Evolutionary conservation across 2,888 invertebrate genomes (phyloP).

Genomic region (Pollenia labialis): DNA sequence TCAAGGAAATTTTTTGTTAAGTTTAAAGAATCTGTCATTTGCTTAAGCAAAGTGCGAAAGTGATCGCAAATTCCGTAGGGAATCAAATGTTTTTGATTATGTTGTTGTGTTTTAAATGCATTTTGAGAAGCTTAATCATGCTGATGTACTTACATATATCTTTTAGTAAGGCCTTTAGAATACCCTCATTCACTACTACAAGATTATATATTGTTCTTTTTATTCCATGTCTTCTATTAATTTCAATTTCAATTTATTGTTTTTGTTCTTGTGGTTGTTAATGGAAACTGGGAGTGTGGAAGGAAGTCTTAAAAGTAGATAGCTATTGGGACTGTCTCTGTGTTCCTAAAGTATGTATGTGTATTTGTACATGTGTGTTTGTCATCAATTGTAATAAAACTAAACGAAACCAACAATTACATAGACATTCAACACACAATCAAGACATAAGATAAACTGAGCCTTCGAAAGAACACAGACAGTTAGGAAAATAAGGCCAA

Average conservation of each 20-base stretch:
- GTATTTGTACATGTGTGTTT: not conserved
- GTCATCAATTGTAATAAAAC: slow-evolving; percentile 12
- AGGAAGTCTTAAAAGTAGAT: not conserved
- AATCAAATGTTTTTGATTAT: too few relatives aligned
- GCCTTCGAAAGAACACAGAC: not conserved
- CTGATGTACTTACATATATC: too few relatives aligned
- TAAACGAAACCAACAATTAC: slow-evolving; percentile 25
- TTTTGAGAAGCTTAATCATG: too few relatives aligned
- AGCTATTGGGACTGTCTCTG: not conserved
- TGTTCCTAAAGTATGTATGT: not conserved
- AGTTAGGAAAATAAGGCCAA: slow-evolving; percentile 1
- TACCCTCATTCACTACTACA: too few relatives aligned
- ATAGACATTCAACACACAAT: slow-evolving; percentile 36
- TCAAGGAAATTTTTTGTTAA: too few relatives aligned
- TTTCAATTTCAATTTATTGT: not conserved
- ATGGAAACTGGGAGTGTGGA: not conserved
- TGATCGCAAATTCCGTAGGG: too few relatives aligned
- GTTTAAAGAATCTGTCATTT: too few relatives aligned
- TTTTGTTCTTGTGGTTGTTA: not conserved
- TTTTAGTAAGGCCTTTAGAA: too few relatives aligned
- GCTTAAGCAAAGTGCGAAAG: too few relatives aligned
- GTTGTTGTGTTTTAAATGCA: too few relatives aligned
- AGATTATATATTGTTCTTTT: not conserved
- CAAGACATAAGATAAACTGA: not conserved
- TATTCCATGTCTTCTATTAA: not conserved